A percentile compares a stretch with the other conserved stretches of the same genome.
Conservation (phyloP, 92 coral and sea anemone species). For the Palythoa caribaeorum region DNA sequence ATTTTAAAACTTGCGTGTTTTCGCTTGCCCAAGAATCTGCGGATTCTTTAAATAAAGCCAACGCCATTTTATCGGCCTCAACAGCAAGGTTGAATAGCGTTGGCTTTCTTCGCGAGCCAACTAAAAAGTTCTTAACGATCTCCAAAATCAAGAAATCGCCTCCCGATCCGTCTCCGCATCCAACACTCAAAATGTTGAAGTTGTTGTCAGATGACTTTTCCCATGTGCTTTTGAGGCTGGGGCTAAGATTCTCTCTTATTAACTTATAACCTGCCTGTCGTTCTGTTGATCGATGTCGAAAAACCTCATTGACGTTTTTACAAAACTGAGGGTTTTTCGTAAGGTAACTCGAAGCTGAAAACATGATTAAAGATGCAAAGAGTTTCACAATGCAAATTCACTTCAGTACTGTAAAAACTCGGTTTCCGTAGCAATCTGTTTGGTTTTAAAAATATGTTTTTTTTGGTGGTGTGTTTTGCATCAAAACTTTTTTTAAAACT, state of each 20-base stretch:
- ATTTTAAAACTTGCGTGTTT: not conserved
- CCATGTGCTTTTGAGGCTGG: not conserved
- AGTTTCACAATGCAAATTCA: too few relatives aligned
- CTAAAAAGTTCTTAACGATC: not conserved
- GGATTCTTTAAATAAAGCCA: slow-evolving; percentile 11
- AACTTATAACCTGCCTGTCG: not conserved
- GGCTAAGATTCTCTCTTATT: not conserved
- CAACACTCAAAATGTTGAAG: slow-evolving; percentile 12
- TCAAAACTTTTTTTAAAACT: too few relatives aligned
- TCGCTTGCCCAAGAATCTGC: slow-evolving; percentile 18
- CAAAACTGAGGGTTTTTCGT: not conserved
- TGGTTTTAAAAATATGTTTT: too few relatives aligned
- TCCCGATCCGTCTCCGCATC: not conserved
- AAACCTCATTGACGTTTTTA: not conserved
- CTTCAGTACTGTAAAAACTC: too few relatives aligned
- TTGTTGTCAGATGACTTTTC: not conserved
- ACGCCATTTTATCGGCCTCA: not conserved
- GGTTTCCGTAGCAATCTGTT: too few relatives aligned
- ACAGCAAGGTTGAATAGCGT: not conserved
- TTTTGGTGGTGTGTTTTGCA: too few relatives aligned
- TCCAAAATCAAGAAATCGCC: slow-evolving; percentile 16
- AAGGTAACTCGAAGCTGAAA: not conserved
- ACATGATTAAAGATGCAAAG: not conserved
- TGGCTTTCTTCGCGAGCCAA: not conserved
- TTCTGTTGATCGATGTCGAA: not conserved